Evolutionary conservation across 2,888 invertebrate species (phyloP), one percentile per base, ranked within the genome.

Genomic region (Chaitophorus viminalis): DNA sequence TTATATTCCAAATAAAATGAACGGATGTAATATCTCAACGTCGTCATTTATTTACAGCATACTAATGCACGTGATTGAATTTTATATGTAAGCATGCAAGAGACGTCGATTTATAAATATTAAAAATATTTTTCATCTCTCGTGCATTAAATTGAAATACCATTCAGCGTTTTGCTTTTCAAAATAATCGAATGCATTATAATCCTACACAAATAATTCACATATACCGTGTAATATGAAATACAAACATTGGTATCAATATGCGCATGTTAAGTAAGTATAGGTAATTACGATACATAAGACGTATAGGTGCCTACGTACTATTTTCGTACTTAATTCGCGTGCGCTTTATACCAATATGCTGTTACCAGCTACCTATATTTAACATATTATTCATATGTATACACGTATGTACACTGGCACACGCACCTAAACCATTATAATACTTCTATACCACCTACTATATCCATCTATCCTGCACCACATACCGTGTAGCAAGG

Each of bases 101-200:
- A 65, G 60, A 83, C 83, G 65, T 75, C 39, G 83, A 65, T 76
- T 84, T 76, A 65, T 84, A 65, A 39, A 74, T 54, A 72, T 36
- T 54, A 36, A 54, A n/a, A 21, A 54, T 78, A 36, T 79, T 60
- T 78, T 54, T 84, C 75, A 31, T 46, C 39, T 25, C 65, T 31
- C 11, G 54, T 46, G 65, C 25, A 39, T 39, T 60, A 29, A 75
- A 84, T 76, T 83, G 31, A 21, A 8, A 31, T 65, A 31, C 8
- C 65, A 65, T 75, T 65, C 39, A 9, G 33, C 25, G 31, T 75
- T 83, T 46, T 31, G 46, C 46, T 1, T 68, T 29, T 29, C 17
- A 29, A 29, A 65, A 79, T 65, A 65, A 72, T 72, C 72, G 33
- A 39, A 39, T 39, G 5, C 46, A 39, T 36, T 21, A 14, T 46